Percentiles rank a stretch among this genome's conserved stretches.
Evolutionary conservation across 2,888 invertebrate species (phyloP).

Genomic region (Parochlus steinenii): DNA sequence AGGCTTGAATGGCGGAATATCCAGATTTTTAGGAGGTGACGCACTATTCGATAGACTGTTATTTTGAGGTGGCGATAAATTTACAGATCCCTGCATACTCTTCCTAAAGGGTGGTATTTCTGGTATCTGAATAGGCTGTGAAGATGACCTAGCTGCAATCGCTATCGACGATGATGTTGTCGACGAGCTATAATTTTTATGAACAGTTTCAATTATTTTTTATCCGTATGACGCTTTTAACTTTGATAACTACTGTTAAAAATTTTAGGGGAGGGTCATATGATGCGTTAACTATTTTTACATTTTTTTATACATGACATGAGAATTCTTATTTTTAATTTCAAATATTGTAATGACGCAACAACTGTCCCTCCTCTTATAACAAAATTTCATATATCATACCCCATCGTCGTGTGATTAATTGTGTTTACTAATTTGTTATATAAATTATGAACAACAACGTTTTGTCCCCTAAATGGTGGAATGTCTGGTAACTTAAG

Average conservation of each 20-base stretch:
- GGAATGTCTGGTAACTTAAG: slow-evolving; percentile 29
- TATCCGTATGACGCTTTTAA: too few species aligned
- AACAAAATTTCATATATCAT: too few species aligned
- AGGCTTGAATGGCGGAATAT: slow-evolving; percentile 37
- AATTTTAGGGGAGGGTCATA: too few species aligned
- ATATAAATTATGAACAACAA: slow-evolving; percentile 23
- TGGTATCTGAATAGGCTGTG: slow-evolving; percentile 29
- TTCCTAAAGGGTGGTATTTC: slow-evolving; percentile 32
- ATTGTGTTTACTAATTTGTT: slow-evolving; percentile 10
- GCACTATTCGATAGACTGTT: slow-evolving; percentile 11
- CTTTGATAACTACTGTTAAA: too few species aligned
- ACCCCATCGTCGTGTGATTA: slow-evolving; percentile 10
- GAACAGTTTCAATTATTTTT: background rate
- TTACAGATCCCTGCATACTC: slow-evolving; percentile 19
- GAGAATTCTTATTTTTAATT: too few species aligned
- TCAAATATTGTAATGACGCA: too few species aligned
- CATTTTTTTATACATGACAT: too few species aligned
- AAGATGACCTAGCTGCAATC: slow-evolving; percentile 18
- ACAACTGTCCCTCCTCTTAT: too few species aligned
- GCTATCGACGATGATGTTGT: slow-evolving; percentile 14
- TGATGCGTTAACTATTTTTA: too few species aligned
- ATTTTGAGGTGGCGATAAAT: slow-evolving; percentile 15
- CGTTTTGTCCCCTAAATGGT: slow-evolving; percentile 28
- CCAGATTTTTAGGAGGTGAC: slow-evolving; percentile 28
- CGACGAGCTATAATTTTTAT: background rate